phyloP scores from a whole-genome alignment of 2,113 vertebrate species.

The Arvicanthis niloticus region DNA sequence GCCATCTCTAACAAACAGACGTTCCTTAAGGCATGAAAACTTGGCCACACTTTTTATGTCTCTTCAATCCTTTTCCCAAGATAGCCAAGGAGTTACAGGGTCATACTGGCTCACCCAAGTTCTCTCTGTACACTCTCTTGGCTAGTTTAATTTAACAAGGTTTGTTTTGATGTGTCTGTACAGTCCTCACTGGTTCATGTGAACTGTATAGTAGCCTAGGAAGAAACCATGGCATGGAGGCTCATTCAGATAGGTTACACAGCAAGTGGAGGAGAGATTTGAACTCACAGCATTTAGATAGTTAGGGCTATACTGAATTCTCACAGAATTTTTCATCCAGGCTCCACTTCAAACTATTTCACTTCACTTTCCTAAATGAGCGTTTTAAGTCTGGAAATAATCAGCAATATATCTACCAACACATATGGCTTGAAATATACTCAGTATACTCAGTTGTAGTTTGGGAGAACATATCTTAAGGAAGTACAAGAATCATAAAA shows the following conservation, averaged over 20 bases:
- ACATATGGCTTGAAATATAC: neutral
- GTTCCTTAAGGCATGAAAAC: neutral
- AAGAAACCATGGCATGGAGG: neutral
- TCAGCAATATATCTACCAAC: neutral
- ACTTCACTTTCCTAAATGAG: constrained; percentile 37
- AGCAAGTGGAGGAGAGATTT: neutral
- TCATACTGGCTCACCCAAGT: neutral
- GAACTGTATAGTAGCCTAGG: neutral
- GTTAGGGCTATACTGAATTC: neutral
- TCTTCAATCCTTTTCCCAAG: neutral
- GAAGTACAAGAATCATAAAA: constrained; percentile 33
- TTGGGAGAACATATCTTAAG: constrained; percentile 37
- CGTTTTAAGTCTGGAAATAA: constrained; percentile 15
- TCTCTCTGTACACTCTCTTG: neutral
- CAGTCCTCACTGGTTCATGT: neutral
- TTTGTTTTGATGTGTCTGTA: neutral
- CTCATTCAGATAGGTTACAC: neutral
- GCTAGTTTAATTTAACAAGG: neutral
- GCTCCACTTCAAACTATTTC: neutral
- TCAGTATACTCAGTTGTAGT: constrained; percentile 34
- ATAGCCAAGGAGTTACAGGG: neutral
- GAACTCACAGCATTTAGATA: constrained; percentile 14
- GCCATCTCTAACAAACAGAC: neutral
- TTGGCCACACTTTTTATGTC: neutral
- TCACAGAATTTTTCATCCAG: neutral